Evolutionary conservation across 1,140 invertebrate genomes (phyloP).

Genomic region (Drosophila seguyi): DNA sequence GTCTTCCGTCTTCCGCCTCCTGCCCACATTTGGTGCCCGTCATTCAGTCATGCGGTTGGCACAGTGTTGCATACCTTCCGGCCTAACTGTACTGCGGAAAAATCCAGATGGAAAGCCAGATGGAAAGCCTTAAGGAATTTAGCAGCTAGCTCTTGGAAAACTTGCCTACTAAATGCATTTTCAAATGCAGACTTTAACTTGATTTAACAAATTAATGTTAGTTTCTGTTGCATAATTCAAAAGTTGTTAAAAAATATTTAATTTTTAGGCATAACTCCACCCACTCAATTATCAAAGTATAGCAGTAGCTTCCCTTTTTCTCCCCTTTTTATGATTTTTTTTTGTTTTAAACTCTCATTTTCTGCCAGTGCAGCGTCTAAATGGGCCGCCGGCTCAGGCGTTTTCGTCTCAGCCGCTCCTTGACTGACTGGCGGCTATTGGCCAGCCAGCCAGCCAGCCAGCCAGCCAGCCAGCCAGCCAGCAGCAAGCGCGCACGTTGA

Average conservation of each 20-base stretch:
- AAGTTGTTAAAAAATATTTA: no score
- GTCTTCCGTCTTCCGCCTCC: background rate
- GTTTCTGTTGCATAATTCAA: no score
- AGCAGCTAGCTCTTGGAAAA: background rate
- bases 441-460: constrained; percentile 50
- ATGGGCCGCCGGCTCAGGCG: constrained; percentile 42
- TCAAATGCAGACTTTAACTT: no score
- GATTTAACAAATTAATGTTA: background rate
- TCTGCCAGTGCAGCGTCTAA: constrained; percentile 4
- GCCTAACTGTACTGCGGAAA: constrained; percentile 34
- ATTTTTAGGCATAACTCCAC: no score
- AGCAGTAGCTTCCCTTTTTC: no score
- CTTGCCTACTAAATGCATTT: background rate
- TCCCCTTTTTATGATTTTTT: background rate
- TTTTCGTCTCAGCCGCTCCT: constrained; percentile 35
- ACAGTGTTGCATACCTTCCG: constrained; percentile 76
- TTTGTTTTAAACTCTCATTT: background rate
- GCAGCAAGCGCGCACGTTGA: constrained; percentile 65
- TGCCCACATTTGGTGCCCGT: constrained; percentile 29
- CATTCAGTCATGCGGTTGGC: constrained; percentile 64
- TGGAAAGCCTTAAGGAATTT: background rate
- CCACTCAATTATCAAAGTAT: no score
- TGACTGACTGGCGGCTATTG: constrained; percentile 60
- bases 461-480: constrained; percentile 40
- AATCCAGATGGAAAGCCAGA: background rate